A percentile compares a stretch with the other conserved stretches of the same genome.
phyloP scores from a whole-genome alignment of 2,888 invertebrate genomes.

The Rotaria macrura region DNA sequence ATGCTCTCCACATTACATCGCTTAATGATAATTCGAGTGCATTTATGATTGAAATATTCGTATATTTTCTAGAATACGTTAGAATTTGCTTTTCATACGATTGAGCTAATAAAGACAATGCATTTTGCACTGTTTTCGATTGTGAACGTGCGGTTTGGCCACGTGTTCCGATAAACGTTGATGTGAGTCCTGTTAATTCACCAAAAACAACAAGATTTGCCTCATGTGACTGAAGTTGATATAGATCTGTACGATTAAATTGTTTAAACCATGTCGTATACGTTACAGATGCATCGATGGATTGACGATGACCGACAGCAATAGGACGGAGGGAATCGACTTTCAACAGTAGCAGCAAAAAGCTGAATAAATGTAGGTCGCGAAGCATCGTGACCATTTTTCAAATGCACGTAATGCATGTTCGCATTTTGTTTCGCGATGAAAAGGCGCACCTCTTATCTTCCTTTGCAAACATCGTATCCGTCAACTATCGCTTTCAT shows the following conservation, averaged over 20 bases:
- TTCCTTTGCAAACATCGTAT: too few species aligned
- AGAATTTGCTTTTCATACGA: not conserved
- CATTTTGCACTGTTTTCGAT: not conserved
- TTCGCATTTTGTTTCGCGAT: too few species aligned
- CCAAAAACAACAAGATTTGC: not conserved
- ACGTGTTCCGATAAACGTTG: not conserved
- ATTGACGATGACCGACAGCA: not conserved
- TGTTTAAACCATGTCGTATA: not conserved
- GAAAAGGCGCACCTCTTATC: too few species aligned
- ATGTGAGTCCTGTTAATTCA: not conserved
- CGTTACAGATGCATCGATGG: not conserved
- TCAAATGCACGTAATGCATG: too few species aligned
- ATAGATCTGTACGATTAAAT: not conserved
- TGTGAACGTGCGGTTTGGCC: not conserved
- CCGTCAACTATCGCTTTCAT: too few species aligned
- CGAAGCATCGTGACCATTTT: too few species aligned
- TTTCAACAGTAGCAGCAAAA: not conserved
- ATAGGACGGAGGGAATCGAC: not conserved
- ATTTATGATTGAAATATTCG: not conserved
- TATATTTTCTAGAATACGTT: not conserved
- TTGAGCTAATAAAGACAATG: not conserved
- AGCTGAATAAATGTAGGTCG: too few species aligned
- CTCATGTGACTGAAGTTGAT: not conserved
- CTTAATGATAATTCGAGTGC: not conserved
- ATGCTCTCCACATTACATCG: not conserved